Base-by-base conservation (phyloP, 1,140 invertebrate species). In the Stenopsyche tienmushanensis region DNA sequence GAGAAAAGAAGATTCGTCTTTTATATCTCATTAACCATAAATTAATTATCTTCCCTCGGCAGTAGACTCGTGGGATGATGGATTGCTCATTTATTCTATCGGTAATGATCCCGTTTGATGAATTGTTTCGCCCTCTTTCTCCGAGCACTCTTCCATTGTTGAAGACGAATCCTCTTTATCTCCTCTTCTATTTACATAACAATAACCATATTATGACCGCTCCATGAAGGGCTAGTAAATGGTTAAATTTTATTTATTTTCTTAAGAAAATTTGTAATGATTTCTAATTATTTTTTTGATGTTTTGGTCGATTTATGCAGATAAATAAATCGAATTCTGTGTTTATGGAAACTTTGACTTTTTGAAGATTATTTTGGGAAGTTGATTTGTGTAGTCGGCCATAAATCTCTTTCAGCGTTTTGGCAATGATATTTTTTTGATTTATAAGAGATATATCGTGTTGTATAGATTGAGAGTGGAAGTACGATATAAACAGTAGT, bases 401-500 rank as follows among this genome's bases (percentile, higher is more conserved):
- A n/a, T n/a, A n/a, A n/a, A n/a, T n/a, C n/a, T n/a, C n/a, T n/a
- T n/a, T n/a, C n/a, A n/a, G n/a, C n/a, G n/a, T n/a, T n/a, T n/a
- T n/a, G n/a, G n/a, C n/a, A n/a, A n/a, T n/a, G n/a, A n/a, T n/a
- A n/a, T n/a, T n/a, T n/a, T n/a, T n/a, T n/a, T n/a, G n/a, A n/a
- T n/a, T n/a, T n/a, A n/a, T n/a, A n/a, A n/a, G n/a, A n/a, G n/a
- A n/a, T n/a, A n/a, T n/a, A n/a, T n/a, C n/a, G n/a, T n/a, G n/a
- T n/a, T n/a, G n/a, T n/a, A n/a, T n/a, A n/a, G n/a, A n/a, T n/a
- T n/a, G n/a, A n/a, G n/a, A n/a, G n/a, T n/a, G n/a, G n/a, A n/a
- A n/a, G n/a, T n/a, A n/a, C n/a, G n/a, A 67, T 62, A 63, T 63
- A 58, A 63, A 62, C 45, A 63, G 13, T 25, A 52, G 44, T 58